Percentiles rank a stretch among this genome's conserved stretches.
phyloP scores from a whole-genome alignment of 2,113 vertebrate genomes.

The Hyla sarda region DNA sequence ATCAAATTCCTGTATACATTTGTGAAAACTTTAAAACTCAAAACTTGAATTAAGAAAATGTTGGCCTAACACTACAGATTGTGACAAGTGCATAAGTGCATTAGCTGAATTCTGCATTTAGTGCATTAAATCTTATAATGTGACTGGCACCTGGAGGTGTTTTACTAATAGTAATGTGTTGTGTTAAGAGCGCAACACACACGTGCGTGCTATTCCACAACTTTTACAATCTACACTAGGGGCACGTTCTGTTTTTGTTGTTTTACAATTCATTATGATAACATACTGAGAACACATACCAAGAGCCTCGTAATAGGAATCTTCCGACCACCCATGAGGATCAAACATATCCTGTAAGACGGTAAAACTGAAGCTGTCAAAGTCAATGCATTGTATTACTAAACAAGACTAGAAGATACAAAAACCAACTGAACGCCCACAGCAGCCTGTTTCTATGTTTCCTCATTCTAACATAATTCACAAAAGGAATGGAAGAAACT shows the following conservation, averaged over 20 bases:
- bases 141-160: too few species aligned
- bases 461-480: not conserved
- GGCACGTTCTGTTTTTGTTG: too few species aligned
- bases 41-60: too few species aligned
- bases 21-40: too few species aligned
- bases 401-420: too few species aligned
- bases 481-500: not conserved
- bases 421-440: not conserved
- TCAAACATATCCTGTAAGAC: slow-evolving; percentile 91
- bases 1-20: too few species aligned
- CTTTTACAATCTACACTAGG: too few species aligned
- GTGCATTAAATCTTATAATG: not conserved
- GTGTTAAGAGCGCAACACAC: too few species aligned
- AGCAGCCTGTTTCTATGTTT: not conserved
- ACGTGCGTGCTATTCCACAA: too few species aligned
- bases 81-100: not conserved
- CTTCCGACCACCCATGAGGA: slow-evolving; percentile 97
- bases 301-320: slow-evolving; percentile 93
- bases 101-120: not conserved
- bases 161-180: too few species aligned
- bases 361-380: not conserved
- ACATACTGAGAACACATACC: slow-evolving; percentile 70
- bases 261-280: too few species aligned
- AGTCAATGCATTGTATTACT: not conserved
- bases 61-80: not conserved